Conservation (phyloP, 2,797 vertebrate genomes). For the Gouania willdenowi region DNA sequence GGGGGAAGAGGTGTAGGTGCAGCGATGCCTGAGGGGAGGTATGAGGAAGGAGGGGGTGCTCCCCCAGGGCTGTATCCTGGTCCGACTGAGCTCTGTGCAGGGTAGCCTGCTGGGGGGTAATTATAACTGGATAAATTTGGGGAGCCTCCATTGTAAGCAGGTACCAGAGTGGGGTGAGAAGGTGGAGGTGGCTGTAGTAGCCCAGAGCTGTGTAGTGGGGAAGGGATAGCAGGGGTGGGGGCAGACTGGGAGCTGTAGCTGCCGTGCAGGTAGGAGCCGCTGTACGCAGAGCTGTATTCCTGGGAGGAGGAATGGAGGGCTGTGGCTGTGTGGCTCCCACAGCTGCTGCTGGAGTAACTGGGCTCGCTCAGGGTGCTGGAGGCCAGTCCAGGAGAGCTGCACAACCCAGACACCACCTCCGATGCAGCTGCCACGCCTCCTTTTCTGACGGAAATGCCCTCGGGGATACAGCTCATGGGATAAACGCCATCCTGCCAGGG, state of each 20-base stretch:
- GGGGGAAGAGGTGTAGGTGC: conserved; percentile 90
- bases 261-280: conserved; percentile 91
- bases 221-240: conserved; percentile 82
- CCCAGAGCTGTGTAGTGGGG: conserved; percentile 89
- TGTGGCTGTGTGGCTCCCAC: conserved; percentile 86
- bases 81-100: conserved; percentile 87
- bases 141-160: conserved; percentile 88
- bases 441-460: conserved; percentile 86
- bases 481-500: conserved; percentile 96
- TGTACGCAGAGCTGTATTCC: conserved; percentile 92
- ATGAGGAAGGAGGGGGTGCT: conserved; percentile 86
- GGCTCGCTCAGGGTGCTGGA: conserved; percentile 89
- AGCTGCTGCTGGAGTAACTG: conserved; percentile 92
- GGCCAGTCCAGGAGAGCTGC: conserved; percentile 92
- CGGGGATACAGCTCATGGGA: conserved; percentile 91
- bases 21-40: conserved; percentile 92
- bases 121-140: conserved; percentile 93
- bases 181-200: conserved; percentile 81
- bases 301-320: conserved; percentile 86
- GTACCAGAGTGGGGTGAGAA: conserved; percentile 82
- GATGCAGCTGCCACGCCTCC: conserved; percentile 82
- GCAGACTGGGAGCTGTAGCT: conserved; percentile 86
- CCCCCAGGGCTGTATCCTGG: conserved; percentile 94
- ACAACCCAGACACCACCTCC: conserved; percentile 90
- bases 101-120: conserved; percentile 89